Evolutionary conservation across 2,113 vertebrate genomes (phyloP).

Genomic region (Diphyllodes magnificus): DNA sequence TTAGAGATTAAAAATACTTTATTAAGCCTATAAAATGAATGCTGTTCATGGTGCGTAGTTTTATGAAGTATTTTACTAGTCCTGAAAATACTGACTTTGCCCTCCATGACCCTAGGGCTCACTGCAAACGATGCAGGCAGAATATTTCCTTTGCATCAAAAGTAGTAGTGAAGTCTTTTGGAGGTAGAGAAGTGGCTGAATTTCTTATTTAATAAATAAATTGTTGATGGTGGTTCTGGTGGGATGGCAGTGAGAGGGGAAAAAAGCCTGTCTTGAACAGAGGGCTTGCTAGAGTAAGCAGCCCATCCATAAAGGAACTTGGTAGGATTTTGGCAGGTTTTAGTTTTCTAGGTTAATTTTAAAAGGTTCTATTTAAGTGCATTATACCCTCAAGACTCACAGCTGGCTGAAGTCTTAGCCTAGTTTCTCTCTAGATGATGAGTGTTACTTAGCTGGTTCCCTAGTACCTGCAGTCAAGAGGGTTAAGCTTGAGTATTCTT

Average conservation of each 20-base stretch:
- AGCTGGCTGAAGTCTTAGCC: background rate
- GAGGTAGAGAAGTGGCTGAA: background rate
- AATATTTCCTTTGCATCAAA: background rate
- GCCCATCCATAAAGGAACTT: background rate
- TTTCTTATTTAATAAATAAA: background rate
- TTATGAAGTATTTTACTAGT: background rate
- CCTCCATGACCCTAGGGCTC: background rate
- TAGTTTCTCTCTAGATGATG: background rate
- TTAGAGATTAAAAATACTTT: conserved; percentile 8
- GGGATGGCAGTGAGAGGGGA: background rate
- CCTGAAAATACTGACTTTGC: background rate
- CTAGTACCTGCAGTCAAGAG: background rate
- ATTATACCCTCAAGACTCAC: background rate
- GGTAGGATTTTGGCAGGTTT: background rate
- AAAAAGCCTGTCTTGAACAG: background rate
- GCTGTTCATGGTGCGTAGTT: background rate
- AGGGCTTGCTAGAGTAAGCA: background rate
- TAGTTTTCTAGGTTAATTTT: background rate
- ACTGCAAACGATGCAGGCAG: background rate
- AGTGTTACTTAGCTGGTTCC: background rate
- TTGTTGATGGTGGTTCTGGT: background rate
- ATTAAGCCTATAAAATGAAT: background rate
- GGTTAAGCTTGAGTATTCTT: background rate
- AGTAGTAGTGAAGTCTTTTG: background rate
- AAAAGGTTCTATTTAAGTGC: background rate